Evolutionary conservation across 2,797 vertebrate genomes (phyloP).

Genomic region (Platalea minor): DNA sequence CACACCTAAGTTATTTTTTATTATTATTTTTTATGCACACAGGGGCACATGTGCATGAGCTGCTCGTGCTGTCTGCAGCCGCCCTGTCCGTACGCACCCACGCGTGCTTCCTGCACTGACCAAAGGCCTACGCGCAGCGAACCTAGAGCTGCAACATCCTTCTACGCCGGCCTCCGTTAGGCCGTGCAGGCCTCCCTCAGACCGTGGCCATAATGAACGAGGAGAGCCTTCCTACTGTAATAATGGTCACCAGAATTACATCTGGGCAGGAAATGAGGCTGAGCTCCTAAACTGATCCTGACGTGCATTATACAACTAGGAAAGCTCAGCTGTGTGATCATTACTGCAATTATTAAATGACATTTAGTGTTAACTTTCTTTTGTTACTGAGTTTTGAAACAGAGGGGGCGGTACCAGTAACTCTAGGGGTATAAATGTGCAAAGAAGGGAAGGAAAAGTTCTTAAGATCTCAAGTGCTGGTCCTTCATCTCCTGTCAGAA

Average conservation of each 20-base stretch:
- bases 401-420: not conserved
- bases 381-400: conserved; percentile 43
- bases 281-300: conserved; percentile 65
- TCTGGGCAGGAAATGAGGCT: conserved; percentile 68
- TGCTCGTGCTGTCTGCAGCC: not conserved
- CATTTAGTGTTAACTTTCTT: conserved; percentile 72
- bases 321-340: conserved; percentile 72
- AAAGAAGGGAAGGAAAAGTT: not conserved
- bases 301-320: conserved; percentile 59
- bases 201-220: not conserved
- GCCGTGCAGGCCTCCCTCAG: not conserved
- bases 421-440: not conserved
- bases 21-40: not conserved
- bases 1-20: not conserved
- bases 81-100: accelerated
- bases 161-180: accelerated
- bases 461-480: not conserved
- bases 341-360: conserved; percentile 73
- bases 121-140: not conserved
- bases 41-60: not conserved
- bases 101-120: not conserved
- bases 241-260: conserved; percentile 48
- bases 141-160: not conserved
- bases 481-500: not conserved
- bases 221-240: conserved; percentile 43